Conservation (phyloP, 2,888 invertebrate species). For the Drosophila flavopinicola region DNA sequence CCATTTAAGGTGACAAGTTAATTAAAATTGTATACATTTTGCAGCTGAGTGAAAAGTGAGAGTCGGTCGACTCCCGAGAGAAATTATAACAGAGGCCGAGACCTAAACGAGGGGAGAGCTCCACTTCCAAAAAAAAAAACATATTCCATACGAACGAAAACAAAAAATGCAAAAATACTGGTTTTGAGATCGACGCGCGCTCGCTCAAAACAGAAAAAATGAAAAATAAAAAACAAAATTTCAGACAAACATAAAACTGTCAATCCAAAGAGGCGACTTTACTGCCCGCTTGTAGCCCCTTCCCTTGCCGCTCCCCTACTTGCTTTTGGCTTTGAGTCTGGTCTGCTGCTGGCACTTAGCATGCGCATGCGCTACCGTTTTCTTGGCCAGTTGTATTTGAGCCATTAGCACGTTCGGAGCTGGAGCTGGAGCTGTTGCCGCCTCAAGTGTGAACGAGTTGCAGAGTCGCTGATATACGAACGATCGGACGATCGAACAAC, state of each 20-base stretch:
- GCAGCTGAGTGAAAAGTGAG: constrained; percentile 70
- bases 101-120: constrained; percentile 27
- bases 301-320: background rate
- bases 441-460: constrained; percentile 54
- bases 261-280: constrained; percentile 40
- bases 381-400: constrained; percentile 81
- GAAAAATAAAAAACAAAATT: too few species aligned
- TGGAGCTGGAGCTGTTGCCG: constrained; percentile 71
- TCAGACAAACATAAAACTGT: constrained; percentile 54
- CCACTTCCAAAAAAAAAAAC: constrained; percentile 27
- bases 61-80: constrained; percentile 67
- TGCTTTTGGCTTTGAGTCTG: constrained; percentile 19
- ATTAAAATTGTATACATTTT: constrained; percentile 50
- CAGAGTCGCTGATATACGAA: constrained; percentile 8
- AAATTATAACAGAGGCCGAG: constrained; percentile 65
- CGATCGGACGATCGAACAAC: too few species aligned
- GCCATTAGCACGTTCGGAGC: constrained; percentile 83
- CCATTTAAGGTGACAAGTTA: constrained; percentile 51
- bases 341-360: constrained; percentile 59
- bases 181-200: too few species aligned
- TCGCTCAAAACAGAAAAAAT: constrained; percentile 33
- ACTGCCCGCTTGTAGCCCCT: constrained; percentile 7
- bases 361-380: constrained; percentile 79
- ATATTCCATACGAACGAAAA: constrained; percentile 22
- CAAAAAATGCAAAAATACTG: constrained; percentile 59